Evolutionary conservation across 2,797 vertebrate genomes (phyloP).

Genomic region (Rhynchotus rufescens): DNA sequence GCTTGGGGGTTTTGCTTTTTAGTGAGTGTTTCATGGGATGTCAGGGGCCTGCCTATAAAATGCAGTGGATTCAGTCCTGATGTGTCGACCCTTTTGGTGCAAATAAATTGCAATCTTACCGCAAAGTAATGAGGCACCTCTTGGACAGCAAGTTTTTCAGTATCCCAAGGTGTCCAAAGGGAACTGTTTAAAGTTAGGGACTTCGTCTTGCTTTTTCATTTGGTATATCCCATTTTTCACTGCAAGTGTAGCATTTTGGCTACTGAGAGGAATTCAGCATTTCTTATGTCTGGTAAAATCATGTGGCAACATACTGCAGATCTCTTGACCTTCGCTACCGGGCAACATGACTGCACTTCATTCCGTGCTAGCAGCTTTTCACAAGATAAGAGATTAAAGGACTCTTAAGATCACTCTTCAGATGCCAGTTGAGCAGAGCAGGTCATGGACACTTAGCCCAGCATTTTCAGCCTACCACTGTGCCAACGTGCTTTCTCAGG

Average conservation of each 20-base stretch:
- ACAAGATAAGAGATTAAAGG: constrained; percentile 7
- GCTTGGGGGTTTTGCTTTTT: not conserved
- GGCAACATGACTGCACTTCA: not conserved
- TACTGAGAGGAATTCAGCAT: not conserved
- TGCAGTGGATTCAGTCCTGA: not conserved
- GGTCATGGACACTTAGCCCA: not conserved
- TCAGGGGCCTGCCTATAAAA: not conserved
- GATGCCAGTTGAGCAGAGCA: not conserved
- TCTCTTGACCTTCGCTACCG: not conserved
- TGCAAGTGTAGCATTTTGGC: not conserved
- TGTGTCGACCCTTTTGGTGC: not conserved
- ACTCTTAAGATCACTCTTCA: not conserved
- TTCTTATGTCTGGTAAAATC: constrained; percentile 4
- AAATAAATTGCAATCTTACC: not conserved
- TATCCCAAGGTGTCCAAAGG: not conserved
- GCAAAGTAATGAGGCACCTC: not conserved
- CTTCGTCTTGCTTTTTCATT: not conserved
- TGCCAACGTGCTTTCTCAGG: not conserved
- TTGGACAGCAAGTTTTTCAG: not conserved
- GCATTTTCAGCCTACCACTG: not conserved
- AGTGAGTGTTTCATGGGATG: not conserved
- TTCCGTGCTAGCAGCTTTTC: not conserved
- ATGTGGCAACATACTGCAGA: not conserved
- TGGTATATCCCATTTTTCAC: not conserved
- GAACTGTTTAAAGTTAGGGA: not conserved